Evolutionary conservation across 1,140 invertebrate species (phyloP).

Genomic region (Drosophila rufa): DNA sequence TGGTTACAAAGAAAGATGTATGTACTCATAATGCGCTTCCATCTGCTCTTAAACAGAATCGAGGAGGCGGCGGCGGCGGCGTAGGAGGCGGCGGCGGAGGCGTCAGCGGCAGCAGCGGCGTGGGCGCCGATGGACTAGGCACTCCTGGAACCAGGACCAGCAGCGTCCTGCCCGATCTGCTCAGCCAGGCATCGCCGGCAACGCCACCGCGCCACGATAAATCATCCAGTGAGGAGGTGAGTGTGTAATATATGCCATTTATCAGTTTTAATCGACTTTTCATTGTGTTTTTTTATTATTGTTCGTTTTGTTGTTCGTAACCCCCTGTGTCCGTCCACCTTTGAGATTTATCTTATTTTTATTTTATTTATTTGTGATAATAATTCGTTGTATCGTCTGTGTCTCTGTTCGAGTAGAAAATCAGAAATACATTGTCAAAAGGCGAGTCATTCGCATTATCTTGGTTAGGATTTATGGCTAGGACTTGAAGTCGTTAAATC

Average conservation of each 20-base stretch:
- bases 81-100: slow-evolving; percentile 88
- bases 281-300: slow-evolving; percentile 63
- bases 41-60: slow-evolving; percentile 86
- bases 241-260: slow-evolving; percentile 65
- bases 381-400: slow-evolving; percentile 32
- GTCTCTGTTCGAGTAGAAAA: slow-evolving; percentile 4
- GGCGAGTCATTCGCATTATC: slow-evolving; percentile 28
- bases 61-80: slow-evolving; percentile 84
- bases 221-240: slow-evolving; percentile 97
- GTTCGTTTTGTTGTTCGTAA: slow-evolving; percentile 26
- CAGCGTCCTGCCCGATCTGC: slow-evolving; percentile 96
- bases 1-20: neutral
- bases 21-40: neutral
- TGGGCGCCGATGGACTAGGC: slow-evolving; percentile 88
- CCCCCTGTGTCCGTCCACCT: slow-evolving; percentile 37
- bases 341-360: slow-evolving; percentile 42
- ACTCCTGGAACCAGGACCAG: slow-evolving; percentile 92
- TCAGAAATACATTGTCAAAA: slow-evolving; percentile 5
- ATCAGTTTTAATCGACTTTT: slow-evolving; percentile 53
- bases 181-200: slow-evolving; percentile 93
- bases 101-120: slow-evolving; percentile 84
- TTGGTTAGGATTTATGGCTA: slow-evolving; percentile 17
- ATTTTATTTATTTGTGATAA: slow-evolving; percentile 49
- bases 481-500: neutral
- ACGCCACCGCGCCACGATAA: slow-evolving; percentile 95